Evolutionary conservation across 2,888 invertebrate genomes (phyloP).

Genomic region (Xestoiulus laeticollis): DNA sequence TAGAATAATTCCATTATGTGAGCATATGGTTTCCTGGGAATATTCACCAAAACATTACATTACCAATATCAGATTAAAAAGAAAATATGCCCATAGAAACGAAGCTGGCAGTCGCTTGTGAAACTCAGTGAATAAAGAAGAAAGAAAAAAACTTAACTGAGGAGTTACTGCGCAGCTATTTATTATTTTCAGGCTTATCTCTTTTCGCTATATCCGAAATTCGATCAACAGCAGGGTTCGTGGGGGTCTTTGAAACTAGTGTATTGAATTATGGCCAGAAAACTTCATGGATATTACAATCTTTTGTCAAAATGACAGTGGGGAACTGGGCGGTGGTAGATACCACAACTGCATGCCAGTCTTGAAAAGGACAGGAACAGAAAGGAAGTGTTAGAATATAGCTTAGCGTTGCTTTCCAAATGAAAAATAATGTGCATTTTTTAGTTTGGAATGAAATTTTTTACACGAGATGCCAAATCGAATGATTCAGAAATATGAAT

Average conservation of each 20-base stretch:
- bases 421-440: background rate
- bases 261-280: slow-evolving; percentile 39
- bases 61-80: slow-evolving; percentile 34
- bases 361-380: background rate
- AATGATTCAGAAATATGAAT: too few species aligned
- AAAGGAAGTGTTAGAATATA: background rate
- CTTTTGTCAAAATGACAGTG: slow-evolving; percentile 36
- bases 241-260: background rate
- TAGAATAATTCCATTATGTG: background rate
- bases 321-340: background rate
- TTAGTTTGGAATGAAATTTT: background rate
- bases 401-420: background rate
- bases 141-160: background rate
- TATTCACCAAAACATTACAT: slow-evolving; percentile 5
- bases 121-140: background rate
- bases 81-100: background rate
- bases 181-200: slow-evolving; percentile 35
- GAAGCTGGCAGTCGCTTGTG: background rate
- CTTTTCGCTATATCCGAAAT: slow-evolving; percentile 30
- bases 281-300: slow-evolving; percentile 26
- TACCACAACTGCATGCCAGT: background rate
- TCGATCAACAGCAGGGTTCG: slow-evolving; percentile 3
- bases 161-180: slow-evolving; percentile 32
- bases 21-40: slow-evolving; percentile 33
- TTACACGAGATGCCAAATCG: background rate